Conservation (phyloP, 2,888 invertebrate genomes). For the Marronus borbonicus region DNA sequence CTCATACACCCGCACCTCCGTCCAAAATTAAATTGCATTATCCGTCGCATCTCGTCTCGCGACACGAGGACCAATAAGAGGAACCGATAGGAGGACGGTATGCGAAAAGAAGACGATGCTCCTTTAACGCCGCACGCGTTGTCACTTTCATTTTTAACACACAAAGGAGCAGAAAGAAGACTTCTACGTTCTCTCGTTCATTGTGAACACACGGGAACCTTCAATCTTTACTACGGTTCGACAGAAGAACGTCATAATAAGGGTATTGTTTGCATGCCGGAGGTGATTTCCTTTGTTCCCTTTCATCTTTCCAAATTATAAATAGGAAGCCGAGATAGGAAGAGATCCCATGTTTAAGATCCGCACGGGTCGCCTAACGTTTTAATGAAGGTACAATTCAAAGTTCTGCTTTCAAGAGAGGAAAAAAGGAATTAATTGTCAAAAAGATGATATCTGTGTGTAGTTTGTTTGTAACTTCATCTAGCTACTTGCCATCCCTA, state of each 20-base stretch:
- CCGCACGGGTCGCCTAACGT: slow-evolving; percentile 36
- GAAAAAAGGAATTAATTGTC: slow-evolving; percentile 28
- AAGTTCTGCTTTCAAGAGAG: not conserved
- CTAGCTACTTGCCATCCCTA: too few species aligned
- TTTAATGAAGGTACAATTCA: slow-evolving; percentile 43
- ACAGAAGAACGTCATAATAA: slow-evolving; percentile 47
- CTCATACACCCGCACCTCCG: slow-evolving; percentile 9
- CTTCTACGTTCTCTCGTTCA: slow-evolving; percentile 25
- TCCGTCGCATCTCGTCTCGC: slow-evolving; percentile 18
- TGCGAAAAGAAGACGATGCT: slow-evolving; percentile 13
- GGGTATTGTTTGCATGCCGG: slow-evolving; percentile 47
- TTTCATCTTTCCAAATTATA: slow-evolving; percentile 51
- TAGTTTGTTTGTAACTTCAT: slow-evolving; percentile 28
- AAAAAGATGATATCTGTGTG: slow-evolving; percentile 16
- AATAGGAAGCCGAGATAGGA: slow-evolving; percentile 52
- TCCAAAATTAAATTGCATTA: slow-evolving; percentile 29
- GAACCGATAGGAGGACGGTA: not conserved
- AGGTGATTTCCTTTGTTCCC: slow-evolving; percentile 50
- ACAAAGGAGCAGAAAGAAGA: slow-evolving; percentile 42
- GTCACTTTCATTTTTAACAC: slow-evolving; percentile 47
- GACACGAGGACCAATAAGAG: slow-evolving; percentile 1
- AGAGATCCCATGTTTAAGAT: slow-evolving; percentile 47
- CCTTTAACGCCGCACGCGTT: slow-evolving; percentile 39
- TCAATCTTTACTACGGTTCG: slow-evolving; percentile 46
- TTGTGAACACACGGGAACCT: slow-evolving; percentile 40